Conservation (phyloP, 1,140 invertebrate species). For the Centruroides sculpturatus region DNA sequence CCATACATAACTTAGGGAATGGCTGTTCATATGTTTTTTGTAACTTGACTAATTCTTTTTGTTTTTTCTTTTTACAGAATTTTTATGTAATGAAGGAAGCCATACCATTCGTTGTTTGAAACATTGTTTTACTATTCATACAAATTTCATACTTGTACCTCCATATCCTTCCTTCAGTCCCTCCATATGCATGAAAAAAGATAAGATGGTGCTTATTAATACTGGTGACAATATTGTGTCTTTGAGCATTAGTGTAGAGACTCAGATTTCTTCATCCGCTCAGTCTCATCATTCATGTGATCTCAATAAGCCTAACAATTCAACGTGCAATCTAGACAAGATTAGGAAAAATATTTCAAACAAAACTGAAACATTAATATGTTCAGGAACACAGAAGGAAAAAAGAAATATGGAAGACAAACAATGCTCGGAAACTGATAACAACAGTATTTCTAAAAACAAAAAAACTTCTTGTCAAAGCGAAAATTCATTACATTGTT, state of each 20-base stretch:
- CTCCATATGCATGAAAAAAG: conserved; percentile 42
- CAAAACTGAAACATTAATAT: too few relatives aligned
- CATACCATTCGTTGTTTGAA: conserved; percentile 36
- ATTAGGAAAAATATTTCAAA: too few relatives aligned
- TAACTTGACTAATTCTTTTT: background rate
- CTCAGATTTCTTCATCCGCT: background rate
- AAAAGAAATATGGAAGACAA: conserved; percentile 25
- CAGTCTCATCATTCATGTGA: too few relatives aligned
- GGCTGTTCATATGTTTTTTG: too few relatives aligned
- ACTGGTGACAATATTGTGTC: conserved; percentile 54
- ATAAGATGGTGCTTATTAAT: conserved; percentile 49
- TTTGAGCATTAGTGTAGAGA: conserved; percentile 21
- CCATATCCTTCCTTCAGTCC: conserved; percentile 49
- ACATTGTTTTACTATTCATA: conserved; percentile 52
- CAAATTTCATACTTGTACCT: conserved; percentile 48
- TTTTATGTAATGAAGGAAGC: background rate
- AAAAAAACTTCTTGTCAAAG: conserved; percentile 6
- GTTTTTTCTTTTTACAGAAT: conserved; percentile 22
- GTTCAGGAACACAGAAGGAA: conserved; percentile 23
- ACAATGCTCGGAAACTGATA: too few relatives aligned
- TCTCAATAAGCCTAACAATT: too few relatives aligned
- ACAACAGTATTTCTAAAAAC: too few relatives aligned
- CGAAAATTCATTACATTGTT: conserved; percentile 16
- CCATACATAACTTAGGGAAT: too few relatives aligned
- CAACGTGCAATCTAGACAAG: too few relatives aligned